Conservation (phyloP, 2,888 invertebrate species). For the Agrilus mali region DNA sequence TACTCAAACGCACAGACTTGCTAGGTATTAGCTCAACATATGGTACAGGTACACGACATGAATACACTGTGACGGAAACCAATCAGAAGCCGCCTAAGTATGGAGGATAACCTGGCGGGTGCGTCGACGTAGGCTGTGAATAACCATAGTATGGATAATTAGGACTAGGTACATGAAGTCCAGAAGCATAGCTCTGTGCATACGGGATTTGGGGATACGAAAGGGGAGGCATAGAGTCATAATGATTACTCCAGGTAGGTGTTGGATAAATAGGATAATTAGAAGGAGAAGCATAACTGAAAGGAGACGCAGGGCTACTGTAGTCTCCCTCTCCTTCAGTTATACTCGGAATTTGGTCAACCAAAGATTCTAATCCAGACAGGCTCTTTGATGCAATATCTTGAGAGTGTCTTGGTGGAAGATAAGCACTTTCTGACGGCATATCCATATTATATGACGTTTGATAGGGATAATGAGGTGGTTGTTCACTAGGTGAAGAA, state of each 20-base stretch:
- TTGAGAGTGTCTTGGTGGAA: conserved; percentile 40
- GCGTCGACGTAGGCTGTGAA: conserved; percentile 31
- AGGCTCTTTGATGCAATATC: conserved; percentile 78
- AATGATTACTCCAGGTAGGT: conserved; percentile 32
- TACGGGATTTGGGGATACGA: conserved; percentile 30
- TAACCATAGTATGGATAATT: conserved; percentile 50
- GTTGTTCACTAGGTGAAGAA: conserved; percentile 30
- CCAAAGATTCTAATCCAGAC: conserved; percentile 76
- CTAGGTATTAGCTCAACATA: conserved; percentile 39
- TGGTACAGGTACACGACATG: conserved; percentile 39
- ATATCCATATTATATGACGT: conserved; percentile 30
- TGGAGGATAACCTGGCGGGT: conserved; percentile 33
- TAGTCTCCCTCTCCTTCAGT: conserved; percentile 53
- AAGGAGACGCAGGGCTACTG: conserved; percentile 32
- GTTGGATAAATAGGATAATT: conserved; percentile 33
- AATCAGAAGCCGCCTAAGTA: conserved; percentile 36
- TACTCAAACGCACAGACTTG: conserved; percentile 37
- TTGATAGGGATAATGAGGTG: conserved; percentile 29
- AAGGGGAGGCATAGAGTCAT: conserved; percentile 34
- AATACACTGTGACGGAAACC: conserved; percentile 37
- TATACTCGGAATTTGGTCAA: conserved; percentile 84
- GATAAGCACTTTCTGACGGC: conserved; percentile 32
- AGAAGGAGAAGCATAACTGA: conserved; percentile 27
- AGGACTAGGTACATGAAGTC: conserved; percentile 55
- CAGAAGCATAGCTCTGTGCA: conserved; percentile 36